Evolutionary conservation across 1,140 invertebrate genomes (phyloP), one percentile per base, ranked within the genome.

Genomic region (Tetraneura akinire): DNA sequence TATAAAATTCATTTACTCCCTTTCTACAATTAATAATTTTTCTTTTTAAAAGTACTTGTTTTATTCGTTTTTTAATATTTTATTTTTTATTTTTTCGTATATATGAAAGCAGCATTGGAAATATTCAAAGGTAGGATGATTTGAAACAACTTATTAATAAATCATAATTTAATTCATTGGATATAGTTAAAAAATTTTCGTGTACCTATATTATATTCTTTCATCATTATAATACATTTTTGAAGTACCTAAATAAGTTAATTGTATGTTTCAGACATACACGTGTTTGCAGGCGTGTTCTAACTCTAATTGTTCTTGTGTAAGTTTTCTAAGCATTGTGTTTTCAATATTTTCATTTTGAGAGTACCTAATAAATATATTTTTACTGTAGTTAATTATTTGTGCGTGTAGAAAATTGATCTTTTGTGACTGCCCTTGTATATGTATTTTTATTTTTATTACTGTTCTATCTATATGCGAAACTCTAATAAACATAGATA

Each of bases 231-330:
- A 51, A 73, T 73, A n/a, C n/a, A 37, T 53, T 74, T 57, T 57
- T 10, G 6, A 57, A 21, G n/a, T 55, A n/a, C n/a, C n/a, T n/a
- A 47, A 18, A 76, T 26, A n/a, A 68, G 26, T 47, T 21, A 60
- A 57, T 70, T 80, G 66, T 84, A 84, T 83, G 85, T 89, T 92
- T 86, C 92, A 95, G 94, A 93, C 91, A 81, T 95, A 94, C 88
- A 94, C 93, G 84, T 92, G 93, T 86, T 89, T 95, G 81, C 93
- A 95, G 88, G 93, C 94, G 85, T 95, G 93, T 88, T 92, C 92
- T 84, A 87, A 90, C 83, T 90, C 88, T 92, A 92, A 90, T 92
- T 92, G 86, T 42, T 68, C 55, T 89, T 73, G 81, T 47, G 81
- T 82, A 82, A 82, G 81, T 81, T 62, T 78, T 90, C 78, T 80